Evolutionary conservation across 2,113 vertebrate genomes (phyloP).

Genomic region (Turdus rufiventris): DNA sequence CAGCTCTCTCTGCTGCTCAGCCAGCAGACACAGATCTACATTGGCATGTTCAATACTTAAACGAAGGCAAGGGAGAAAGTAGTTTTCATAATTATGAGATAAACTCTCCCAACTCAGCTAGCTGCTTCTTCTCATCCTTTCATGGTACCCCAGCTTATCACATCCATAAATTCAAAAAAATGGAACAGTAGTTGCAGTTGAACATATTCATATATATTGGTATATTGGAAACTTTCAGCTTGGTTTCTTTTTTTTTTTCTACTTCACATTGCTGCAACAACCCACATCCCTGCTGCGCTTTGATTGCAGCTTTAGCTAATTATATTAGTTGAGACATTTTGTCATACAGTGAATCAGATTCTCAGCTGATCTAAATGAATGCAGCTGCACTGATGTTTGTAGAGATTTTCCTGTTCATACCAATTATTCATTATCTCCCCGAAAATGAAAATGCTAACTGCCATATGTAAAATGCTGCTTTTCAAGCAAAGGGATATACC

Average conservation of each 20-base stretch:
- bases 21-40: not conserved
- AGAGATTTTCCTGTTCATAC: not conserved
- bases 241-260: not conserved
- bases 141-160: not conserved
- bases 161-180: not conserved
- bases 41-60: not conserved
- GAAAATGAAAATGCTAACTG: not conserved
- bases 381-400: not conserved
- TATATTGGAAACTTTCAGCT: not conserved
- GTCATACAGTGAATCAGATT: constrained; percentile 36
- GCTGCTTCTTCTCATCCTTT: not conserved
- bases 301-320: constrained; percentile 32
- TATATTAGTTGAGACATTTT: constrained; percentile 43
- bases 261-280: not conserved
- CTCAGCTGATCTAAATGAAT: constrained; percentile 23
- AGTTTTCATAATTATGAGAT: not conserved
- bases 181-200: not conserved
- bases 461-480: not conserved
- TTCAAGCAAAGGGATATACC: not conserved
- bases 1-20: not conserved
- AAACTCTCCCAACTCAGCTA: not conserved
- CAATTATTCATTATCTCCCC: not conserved
- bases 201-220: not conserved
- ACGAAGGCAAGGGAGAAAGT: not conserved
- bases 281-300: constrained; percentile 19